Base-by-base conservation (phyloP, 2,888 invertebrate genomes). In the Meiosimyza decipiens region DNA sequence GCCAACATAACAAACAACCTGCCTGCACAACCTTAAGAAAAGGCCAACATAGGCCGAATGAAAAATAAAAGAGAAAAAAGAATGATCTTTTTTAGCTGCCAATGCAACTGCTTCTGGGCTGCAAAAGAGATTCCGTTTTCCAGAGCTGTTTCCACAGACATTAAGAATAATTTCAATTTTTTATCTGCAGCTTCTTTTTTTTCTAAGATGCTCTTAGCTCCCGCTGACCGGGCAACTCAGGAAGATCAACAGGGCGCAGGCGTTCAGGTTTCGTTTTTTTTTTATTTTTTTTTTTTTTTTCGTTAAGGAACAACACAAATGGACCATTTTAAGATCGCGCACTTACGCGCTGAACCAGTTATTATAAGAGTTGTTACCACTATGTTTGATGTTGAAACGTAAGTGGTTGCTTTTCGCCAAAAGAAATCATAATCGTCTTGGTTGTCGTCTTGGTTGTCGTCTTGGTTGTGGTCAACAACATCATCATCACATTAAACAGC, bases 341-440 rank as follows among this genome's bases (percentile, higher is more conserved):
- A 63, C 63, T 70, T 70, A 70, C 70, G 63, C 70, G 70, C 22
- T 70, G 70, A 63, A 70, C 70, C 63, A 70, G 70, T 70, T 70
- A 70, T 70, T 63, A 63, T 51, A 40, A 50, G 40, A 40, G 54
- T 59, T 62, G 63, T 6, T 18, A 49, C 16, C 54, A 40, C 67
- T 47, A 55, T 18, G 63, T 28, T 28, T 28, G 28, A 28, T 28
- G 28, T 28, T 28, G 28, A 28, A 3, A 4, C 28, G 63, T 40
- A 40, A 40, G 47, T 55, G 55, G 57, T 55, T 49, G 67, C 57
- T 55, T 18, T 67, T 67, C 67, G 57, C 66, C 55, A 57, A 67
- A 67, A 54, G 67, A 67, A 67, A 57, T 67, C 67, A 67, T 67
- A 67, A 67, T 57, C 67, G 40, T 40, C 40, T 40, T 40, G 40